Conservation (phyloP, 2,888 invertebrate species). For the Campoletis raptor region DNA sequence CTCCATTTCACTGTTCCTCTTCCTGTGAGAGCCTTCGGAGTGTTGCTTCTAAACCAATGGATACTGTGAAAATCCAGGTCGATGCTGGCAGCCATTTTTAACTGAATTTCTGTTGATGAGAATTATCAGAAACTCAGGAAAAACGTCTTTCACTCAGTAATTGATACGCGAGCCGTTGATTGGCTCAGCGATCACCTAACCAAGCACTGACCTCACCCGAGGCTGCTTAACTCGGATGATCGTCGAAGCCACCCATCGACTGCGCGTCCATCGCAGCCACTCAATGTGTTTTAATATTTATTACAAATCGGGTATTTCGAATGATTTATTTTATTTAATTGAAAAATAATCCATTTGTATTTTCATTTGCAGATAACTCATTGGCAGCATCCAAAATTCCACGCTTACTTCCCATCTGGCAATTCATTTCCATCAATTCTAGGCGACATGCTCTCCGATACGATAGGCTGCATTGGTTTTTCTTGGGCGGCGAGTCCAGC, state of each 20-base stretch:
- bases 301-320: background rate
- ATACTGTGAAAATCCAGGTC: no score
- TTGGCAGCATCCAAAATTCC: conserved; percentile 99
- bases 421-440: conserved; percentile 98
- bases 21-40: no score
- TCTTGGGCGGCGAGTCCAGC: conserved; percentile 97
- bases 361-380: conserved; percentile 89
- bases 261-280: background rate
- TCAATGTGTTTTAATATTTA: background rate
- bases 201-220: no score
- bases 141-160: no score
- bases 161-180: no score
- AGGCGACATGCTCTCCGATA: conserved; percentile 98
- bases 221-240: no score
- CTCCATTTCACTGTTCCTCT: no score
- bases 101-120: no score
- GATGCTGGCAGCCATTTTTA: no score
- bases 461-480: conserved; percentile 99
- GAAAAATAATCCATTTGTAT: background rate
- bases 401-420: conserved; percentile 99
- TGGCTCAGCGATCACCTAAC: no score
- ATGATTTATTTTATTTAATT: background rate
- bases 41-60: no score
- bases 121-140: no score
- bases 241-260: background rate